Base-by-base conservation (phyloP, 1,140 invertebrate genomes). In the Cotesia vestalis region DNA sequence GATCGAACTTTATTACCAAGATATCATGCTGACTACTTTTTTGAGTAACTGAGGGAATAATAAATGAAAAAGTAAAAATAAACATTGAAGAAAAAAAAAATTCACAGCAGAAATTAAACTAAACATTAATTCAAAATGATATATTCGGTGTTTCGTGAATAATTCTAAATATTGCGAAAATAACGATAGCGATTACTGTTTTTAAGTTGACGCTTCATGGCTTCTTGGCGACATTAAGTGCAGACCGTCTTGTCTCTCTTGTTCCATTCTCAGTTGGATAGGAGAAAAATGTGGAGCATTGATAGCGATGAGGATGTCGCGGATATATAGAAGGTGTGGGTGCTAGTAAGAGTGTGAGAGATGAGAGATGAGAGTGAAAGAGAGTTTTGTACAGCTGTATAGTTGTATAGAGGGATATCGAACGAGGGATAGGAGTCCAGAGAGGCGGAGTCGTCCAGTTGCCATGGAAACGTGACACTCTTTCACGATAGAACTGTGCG, bases 401-500 rank as follows among this genome's bases (percentile, higher is more conserved):
- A 46, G n/a, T n/a, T 46, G 11, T 46, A 11, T 61, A 17, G 53
- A 38, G 53, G 55, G 40, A 64, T 35, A 46, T 67, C 66, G 66
- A 72, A 66, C 71, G 71, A 72, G 67, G 64, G 63, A 52, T 27
- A 34, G 63, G 71, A 66, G 66, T 60, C 38, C 64, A 67, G 36
- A 66, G 70, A 67, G 71, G 71, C 71, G 71, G 71, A 72, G 71
- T 67, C 55, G 38, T 60, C 40, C 64, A 72, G 71, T 72, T 72
- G 63, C 71, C 52, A 72, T 72, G 71, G 71, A 40, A 72, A 72
- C 71, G 64, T 72, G 71, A 72, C 71, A 72, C 71, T 72, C 71
- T 72, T 53, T 72, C 71, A 36, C 57, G 27, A 60, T 66, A 12
- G 27, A 27, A 27, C 59, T 38, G 35, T 34, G 27, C 51, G 35